Evolutionary conservation across 2,113 vertebrate species (phyloP), one percentile per base, ranked within the genome.

Genomic region (Haplotaxodon microlepis): DNA sequence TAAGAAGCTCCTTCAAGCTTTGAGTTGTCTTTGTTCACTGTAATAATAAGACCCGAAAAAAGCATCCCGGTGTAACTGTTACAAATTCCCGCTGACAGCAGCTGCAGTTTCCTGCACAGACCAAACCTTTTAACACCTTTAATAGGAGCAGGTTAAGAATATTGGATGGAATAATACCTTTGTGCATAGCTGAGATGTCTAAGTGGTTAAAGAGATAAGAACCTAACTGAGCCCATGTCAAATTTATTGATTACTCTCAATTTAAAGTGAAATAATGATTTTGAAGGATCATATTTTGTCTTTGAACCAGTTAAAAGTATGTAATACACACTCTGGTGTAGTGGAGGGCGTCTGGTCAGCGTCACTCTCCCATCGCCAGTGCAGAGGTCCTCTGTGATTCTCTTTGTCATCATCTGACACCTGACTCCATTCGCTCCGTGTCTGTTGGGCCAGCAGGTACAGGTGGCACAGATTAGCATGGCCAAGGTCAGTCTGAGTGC

Each of bases 401-500:
- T 91, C 73, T 87, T 89, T 95, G 89, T 91, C 89, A 87, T 89
- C 81, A 50, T 40, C 88, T 40, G 89, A 93, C 91, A 89, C 86
- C 84, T 86, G 90, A 93, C 86, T 86, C 92, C 82, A 47, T 86
- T 92, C 66, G 56, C 79, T 90, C 84, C 38, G 4, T 84, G 84
- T 86, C 85, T 86, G 90, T 87, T 66, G 84, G 66, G 92, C 91
- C 92, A 82, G 88, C 92, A 93, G 91, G 94, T 94, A 89, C 86
- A 79, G 11, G 36, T 24, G 90, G 86, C 81, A 93, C 90, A 94
- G 92, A 96, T 94, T 93, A 93, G 86, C 88, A 86, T 89, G 86
- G 92, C 93, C 93, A 95, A 96, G 96, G 96, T 95, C 95, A 88
- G 84, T 71, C 34, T 61, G 85, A 84, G 91, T 69, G 86, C 83